Evolutionary conservation across 2,888 invertebrate genomes (phyloP), one percentile per base, ranked within the genome.

Genomic region (Noctuana brunneofusca): DNA sequence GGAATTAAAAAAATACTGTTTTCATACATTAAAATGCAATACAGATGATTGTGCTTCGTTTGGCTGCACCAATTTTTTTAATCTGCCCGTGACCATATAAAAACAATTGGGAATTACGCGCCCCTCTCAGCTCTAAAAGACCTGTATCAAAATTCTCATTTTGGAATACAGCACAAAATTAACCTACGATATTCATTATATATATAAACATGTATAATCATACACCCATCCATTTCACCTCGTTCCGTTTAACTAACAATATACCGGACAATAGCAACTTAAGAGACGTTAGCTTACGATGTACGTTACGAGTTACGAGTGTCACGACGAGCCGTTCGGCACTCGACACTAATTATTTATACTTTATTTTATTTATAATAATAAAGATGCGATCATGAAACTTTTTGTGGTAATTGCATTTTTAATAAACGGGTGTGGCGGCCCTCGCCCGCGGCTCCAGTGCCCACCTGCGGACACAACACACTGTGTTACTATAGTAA

Each of bases 181-280:
- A 90, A 87, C 87, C 88, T 90, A 90, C 79, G 75, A 87, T 89
- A 88, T 81, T 87, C 87, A 86, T 86, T 87, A 88, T 87, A 88
- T 60, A 60, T 87, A 89, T 89, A 89, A 85, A 88, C 84, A 86
- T 85, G 84, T 87, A 87, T 87, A 87, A 85, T 88, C 86, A 84
- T 85, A 86, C 89, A 86, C 81, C 83, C 86, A 81, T 84, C 80
- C 87, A 83, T 81, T 81, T 78, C 83, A 80, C 81, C 76, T 72
- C 74, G 71, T 74, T 74, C 75, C 77, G 75, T 75, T 78, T 69
- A 69, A 80, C 78, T 79, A 82, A 75, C 77, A 76, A 75, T 76
- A 77, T 78, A 78, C 74, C 76, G 80, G 83, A 85, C 83, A 78
- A 70, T 82, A 80, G 88, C 86, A 87, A 87, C 85, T 83, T 80